These are phyloP conservation scores for Xiphophorus couchianus DNA, from an alignment of 2,113 vertebrate species.

Conservation along the genomic window DNA sequence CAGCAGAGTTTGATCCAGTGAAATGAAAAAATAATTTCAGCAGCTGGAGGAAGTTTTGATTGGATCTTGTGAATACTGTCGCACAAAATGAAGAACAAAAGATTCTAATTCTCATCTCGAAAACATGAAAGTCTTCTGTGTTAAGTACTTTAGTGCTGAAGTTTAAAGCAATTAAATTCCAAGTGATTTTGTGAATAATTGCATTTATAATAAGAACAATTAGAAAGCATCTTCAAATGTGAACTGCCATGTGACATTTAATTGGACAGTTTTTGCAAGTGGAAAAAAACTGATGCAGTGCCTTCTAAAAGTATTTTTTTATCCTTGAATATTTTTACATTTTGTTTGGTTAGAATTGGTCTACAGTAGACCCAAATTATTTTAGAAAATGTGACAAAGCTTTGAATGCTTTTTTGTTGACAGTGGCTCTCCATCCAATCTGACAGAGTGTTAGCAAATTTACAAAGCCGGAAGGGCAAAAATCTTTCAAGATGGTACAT, in stretches of 20 bases:
- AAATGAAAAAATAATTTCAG: neutral
- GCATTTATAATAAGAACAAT: neutral
- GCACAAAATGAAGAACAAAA: neutral
- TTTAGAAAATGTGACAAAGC: too few species aligned
- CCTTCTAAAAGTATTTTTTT: neutral
- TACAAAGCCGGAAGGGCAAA: too few species aligned
- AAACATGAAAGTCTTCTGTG: neutral
- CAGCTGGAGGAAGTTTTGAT: too few species aligned
- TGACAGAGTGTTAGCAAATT: too few species aligned
- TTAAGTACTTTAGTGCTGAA: neutral
- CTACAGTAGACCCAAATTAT: too few species aligned
- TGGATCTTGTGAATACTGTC: neutral
- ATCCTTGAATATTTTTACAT: neutral
- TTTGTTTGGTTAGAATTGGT: neutral
- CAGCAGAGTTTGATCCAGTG: conserved; percentile 21
- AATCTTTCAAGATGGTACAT: neutral
- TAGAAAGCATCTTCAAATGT: neutral
- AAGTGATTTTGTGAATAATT: too few species aligned
- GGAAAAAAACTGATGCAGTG: neutral
- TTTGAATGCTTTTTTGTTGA: too few species aligned
- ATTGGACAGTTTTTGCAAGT: neutral
- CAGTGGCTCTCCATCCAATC: too few species aligned
- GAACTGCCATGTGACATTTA: neutral
- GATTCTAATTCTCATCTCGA: neutral
- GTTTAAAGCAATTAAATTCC: too few species aligned